A percentile compares a stretch with the other conserved stretches of the same genome.
Conservation (phyloP, 1,140 invertebrate genomes). For the Drosophila subpulchrella region DNA sequence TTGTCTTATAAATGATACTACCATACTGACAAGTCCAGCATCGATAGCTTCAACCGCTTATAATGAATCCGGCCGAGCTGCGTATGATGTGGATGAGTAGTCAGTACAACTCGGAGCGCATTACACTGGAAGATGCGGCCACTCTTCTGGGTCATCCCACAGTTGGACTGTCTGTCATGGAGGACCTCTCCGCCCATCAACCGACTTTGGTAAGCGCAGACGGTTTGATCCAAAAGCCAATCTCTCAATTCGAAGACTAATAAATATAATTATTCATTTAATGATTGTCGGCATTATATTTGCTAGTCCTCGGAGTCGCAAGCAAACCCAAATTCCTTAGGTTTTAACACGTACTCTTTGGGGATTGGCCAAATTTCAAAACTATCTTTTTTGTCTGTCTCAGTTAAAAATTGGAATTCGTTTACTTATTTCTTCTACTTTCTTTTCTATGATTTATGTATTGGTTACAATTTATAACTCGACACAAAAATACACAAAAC, state of each 20-base stretch:
- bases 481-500: slow-evolving; percentile 49
- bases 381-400: slow-evolving; percentile 61
- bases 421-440: slow-evolving; percentile 83
- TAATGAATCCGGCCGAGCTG: slow-evolving; percentile 86
- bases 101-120: slow-evolving; percentile 80
- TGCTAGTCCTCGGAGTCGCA: slow-evolving; percentile 47
- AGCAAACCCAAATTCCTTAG: slow-evolving; percentile 68
- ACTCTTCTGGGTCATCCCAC: slow-evolving; percentile 68
- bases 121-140: slow-evolving; percentile 76
- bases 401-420: slow-evolving; percentile 73
- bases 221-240: slow-evolving; percentile 23
- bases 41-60: neutral
- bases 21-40: slow-evolving; percentile 3
- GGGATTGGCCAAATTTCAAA: slow-evolving; percentile 45
- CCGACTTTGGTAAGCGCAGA: slow-evolving; percentile 71
- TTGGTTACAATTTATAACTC: slow-evolving; percentile 70
- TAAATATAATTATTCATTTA: slow-evolving; percentile 34
- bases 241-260: slow-evolving; percentile 42
- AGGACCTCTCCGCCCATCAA: slow-evolving; percentile 70
- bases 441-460: slow-evolving; percentile 83
- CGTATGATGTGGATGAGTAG: slow-evolving; percentile 92
- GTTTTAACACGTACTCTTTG: slow-evolving; percentile 39
- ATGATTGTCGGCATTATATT: slow-evolving; percentile 20
- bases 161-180: slow-evolving; percentile 82
- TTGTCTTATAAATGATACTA: slow-evolving; percentile 31